Conservation (phyloP, 2,797 vertebrate genomes). For the Lutjanus campechanus region DNA sequence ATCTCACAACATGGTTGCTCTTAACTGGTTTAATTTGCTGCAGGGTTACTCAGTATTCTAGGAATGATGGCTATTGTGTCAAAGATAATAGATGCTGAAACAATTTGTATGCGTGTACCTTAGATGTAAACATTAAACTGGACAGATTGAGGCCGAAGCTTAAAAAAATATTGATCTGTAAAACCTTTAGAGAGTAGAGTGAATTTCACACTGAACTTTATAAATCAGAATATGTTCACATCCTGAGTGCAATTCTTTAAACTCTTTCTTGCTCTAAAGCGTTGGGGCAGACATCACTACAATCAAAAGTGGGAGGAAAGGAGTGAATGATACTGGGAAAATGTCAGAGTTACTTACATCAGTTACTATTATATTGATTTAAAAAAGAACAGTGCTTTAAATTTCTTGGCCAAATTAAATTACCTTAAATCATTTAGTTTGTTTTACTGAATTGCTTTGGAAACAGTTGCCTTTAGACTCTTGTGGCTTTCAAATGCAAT, state of each 20-base stretch:
- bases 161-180: conserved; percentile 1
- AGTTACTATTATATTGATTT: conserved; percentile 2
- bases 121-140: not conserved
- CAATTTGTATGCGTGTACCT: not conserved
- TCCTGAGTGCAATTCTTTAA: not conserved
- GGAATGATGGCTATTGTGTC: not conserved
- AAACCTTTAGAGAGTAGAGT: conserved; percentile 1
- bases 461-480: too few species aligned
- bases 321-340: not conserved
- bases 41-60: not conserved
- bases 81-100: not conserved
- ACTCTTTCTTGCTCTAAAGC: not conserved
- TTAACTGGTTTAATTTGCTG: conserved; percentile 3
- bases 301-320: not conserved
- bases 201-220: not conserved
- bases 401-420: not conserved
- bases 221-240: not conserved
- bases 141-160: not conserved
- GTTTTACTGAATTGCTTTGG: not conserved
- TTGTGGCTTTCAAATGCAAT: not conserved
- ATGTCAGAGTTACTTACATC: not conserved
- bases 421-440: not conserved
- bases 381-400: not conserved
- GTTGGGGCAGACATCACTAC: not conserved
- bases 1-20: not conserved